Evolutionary conservation across 2,888 invertebrate genomes (phyloP).

Genomic region (Hirtodrosophila alboralis): DNA sequence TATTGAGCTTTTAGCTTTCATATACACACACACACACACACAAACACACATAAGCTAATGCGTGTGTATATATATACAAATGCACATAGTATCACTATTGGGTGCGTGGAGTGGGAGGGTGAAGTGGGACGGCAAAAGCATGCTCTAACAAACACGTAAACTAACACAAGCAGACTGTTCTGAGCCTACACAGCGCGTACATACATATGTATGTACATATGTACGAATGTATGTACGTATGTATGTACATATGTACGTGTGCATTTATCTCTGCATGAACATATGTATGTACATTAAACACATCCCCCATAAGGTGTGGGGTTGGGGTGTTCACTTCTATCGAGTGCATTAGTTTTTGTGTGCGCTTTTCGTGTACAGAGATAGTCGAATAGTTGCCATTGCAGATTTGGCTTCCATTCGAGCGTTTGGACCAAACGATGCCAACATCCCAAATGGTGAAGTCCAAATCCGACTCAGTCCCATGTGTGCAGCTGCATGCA

Average conservation of each 20-base stretch:
- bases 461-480: background rate
- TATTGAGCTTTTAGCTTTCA: no score
- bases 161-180: constrained; percentile 2
- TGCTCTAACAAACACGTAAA: constrained; percentile 1
- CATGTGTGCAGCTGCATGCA: constrained; percentile 3
- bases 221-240: no score
- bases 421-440: constrained; percentile 7
- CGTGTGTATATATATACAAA: constrained; percentile 8
- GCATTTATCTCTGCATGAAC: background rate
- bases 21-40: constrained; percentile 2
- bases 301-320: background rate
- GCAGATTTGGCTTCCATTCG: constrained; percentile 11
- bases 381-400: constrained; percentile 18
- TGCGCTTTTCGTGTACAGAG: constrained; percentile 10
- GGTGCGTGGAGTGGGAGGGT: background rate
- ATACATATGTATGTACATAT: no score
- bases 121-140: background rate
- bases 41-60: background rate
- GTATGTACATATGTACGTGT: background rate
- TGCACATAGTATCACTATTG: constrained; percentile 5
- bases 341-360: constrained; percentile 29
- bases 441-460: background rate
- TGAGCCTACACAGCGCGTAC: constrained; percentile 5
- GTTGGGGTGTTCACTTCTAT: constrained; percentile 14
- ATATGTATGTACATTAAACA: background rate